Percentiles rank a stretch among this genome's conserved stretches.
phyloP scores from a whole-genome alignment of 1,140 invertebrate genomes.

The Leptopilina boulardi region DNA sequence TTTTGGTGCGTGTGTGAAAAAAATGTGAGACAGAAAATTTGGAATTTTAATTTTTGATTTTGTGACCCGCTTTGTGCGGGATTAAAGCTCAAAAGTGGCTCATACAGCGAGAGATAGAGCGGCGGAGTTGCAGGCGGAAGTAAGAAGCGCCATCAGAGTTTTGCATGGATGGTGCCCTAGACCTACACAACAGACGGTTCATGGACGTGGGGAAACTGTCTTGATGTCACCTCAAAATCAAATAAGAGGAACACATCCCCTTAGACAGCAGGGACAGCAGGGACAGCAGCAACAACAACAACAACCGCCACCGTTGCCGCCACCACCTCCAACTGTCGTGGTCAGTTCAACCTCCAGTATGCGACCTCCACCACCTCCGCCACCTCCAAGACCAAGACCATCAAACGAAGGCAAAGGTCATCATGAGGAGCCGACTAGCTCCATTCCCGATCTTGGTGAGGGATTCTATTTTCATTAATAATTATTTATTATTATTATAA shows the following conservation, averaged over 20 bases:
- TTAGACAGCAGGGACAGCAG: slow-evolving; percentile 43
- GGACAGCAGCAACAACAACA: too few species aligned
- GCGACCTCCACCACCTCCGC: slow-evolving; percentile 77
- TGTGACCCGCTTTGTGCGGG: slow-evolving; percentile 62
- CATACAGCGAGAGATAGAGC: slow-evolving; percentile 69
- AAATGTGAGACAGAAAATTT: too few species aligned
- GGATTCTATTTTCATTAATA: too few species aligned
- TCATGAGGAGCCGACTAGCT: slow-evolving; percentile 87
- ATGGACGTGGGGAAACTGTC: slow-evolving; percentile 68
- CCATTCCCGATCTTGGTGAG: slow-evolving; percentile 90
- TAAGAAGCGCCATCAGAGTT: slow-evolving; percentile 72
- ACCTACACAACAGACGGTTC: slow-evolving; percentile 47
- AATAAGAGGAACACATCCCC: slow-evolving; percentile 58
- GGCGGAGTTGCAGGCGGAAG: slow-evolving; percentile 74
- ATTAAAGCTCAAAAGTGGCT: slow-evolving; percentile 69
- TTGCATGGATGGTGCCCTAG: slow-evolving; percentile 74
- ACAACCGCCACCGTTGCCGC: not conserved
- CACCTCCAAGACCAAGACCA: slow-evolving; percentile 73
- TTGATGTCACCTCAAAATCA: slow-evolving; percentile 72
- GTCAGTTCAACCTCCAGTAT: slow-evolving; percentile 74
- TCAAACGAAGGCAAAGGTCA: slow-evolving; percentile 71
- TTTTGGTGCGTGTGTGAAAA: too few species aligned
- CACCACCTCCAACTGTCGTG: slow-evolving; percentile 65
- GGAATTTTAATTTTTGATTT: not conserved
- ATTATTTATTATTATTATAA: too few species aligned